phyloP scores from a whole-genome alignment of 2,888 invertebrate species.

The Athalia cordata region DNA sequence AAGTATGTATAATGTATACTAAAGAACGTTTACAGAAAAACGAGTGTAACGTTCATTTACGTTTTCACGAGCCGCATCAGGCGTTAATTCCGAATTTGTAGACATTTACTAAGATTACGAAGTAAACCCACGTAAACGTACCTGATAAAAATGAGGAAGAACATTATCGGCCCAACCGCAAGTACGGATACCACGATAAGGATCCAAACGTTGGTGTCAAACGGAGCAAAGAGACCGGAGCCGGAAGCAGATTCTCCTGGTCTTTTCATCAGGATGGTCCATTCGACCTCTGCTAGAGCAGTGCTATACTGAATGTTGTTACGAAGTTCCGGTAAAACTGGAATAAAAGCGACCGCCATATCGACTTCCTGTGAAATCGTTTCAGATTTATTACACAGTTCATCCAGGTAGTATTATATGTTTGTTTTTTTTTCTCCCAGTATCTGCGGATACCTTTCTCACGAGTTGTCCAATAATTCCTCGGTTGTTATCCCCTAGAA shows the following conservation, averaged over 20 bases:
- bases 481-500: slow-evolving; percentile 76
- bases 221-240: slow-evolving; percentile 88
- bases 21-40: too few relatives aligned
- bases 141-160: slow-evolving; percentile 80
- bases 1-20: too few relatives aligned
- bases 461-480: slow-evolving; percentile 82
- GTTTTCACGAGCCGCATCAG: too few relatives aligned
- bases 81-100: too few relatives aligned
- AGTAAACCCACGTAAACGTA: slow-evolving; percentile 51
- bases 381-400: background rate
- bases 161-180: slow-evolving; percentile 87
- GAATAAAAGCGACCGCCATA: slow-evolving; percentile 86
- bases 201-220: slow-evolving; percentile 83
- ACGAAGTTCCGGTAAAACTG: slow-evolving; percentile 78
- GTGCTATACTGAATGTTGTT: slow-evolving; percentile 78
- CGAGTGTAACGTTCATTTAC: too few relatives aligned
- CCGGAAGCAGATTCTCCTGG: slow-evolving; percentile 89
- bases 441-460: slow-evolving; percentile 74
- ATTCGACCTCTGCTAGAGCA: slow-evolving; percentile 83
- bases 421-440: background rate
- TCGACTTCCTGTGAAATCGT: slow-evolving; percentile 80
- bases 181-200: slow-evolving; percentile 83
- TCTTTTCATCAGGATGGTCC: slow-evolving; percentile 87
- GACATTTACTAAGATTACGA: background rate
- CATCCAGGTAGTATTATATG: background rate